Evolutionary conservation across 1,140 invertebrate genomes (phyloP).

Genomic region (Bombus waltoni): DNA sequence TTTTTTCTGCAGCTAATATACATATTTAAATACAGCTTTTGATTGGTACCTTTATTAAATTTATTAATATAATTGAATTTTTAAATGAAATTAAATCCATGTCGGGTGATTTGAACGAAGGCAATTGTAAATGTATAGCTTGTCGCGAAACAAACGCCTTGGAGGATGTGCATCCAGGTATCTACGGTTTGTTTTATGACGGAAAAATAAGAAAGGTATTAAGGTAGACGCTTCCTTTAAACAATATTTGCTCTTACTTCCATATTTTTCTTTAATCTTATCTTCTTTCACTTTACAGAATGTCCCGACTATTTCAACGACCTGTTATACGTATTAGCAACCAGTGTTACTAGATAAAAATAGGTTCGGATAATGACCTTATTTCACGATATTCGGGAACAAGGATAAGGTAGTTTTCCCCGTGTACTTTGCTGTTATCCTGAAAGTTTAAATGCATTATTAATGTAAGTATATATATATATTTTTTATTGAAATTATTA

Average conservation of each 20-base stretch:
- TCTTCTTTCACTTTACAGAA: constrained; percentile 39
- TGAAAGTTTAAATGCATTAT: background rate
- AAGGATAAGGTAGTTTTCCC: background rate
- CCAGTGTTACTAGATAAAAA: constrained; percentile 38
- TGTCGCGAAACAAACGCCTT: background rate
- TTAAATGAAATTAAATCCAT: background rate
- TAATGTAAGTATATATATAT: background rate
- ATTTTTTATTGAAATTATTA: background rate
- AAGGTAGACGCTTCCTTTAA: constrained; percentile 7
- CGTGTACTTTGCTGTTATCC: background rate
- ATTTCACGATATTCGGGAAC: background rate
- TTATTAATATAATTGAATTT: background rate
- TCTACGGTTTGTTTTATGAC: background rate
- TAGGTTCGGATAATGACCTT: constrained; percentile 27
- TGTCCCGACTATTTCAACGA: constrained; percentile 10
- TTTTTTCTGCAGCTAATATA: background rate
- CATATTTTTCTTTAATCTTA: constrained; percentile 59
- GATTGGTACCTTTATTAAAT: background rate
- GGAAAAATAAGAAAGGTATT: background rate
- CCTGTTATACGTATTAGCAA: constrained; percentile 34
- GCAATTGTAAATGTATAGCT: background rate
- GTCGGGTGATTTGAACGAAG: background rate
- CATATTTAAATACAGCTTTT: background rate
- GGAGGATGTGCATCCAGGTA: background rate
- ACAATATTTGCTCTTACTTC: constrained; percentile 55